Evolutionary conservation across 2,888 invertebrate genomes (phyloP).

Genomic region (Germaria angustata): DNA sequence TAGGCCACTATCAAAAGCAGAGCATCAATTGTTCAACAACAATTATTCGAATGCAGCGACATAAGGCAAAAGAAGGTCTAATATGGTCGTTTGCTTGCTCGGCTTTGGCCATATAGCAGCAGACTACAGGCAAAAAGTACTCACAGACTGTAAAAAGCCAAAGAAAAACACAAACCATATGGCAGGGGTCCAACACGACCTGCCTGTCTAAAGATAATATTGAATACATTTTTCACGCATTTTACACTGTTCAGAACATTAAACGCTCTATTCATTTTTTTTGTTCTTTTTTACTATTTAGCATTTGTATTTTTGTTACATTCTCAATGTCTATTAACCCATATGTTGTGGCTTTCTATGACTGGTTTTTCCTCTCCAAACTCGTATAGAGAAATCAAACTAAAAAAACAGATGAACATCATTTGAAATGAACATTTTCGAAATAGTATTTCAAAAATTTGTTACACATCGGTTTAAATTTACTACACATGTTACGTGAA

Average conservation of each 20-base stretch:
- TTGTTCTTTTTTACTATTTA: conserved; percentile 35
- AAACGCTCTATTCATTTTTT: conserved; percentile 24
- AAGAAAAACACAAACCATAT: conserved; percentile 66
- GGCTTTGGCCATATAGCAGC: conserved; percentile 32
- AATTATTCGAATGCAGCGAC: conserved; percentile 49
- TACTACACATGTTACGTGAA: conserved; percentile 60
- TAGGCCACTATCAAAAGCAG: conserved; percentile 63
- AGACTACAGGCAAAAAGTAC: conserved; percentile 13
- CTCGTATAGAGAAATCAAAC: conserved; percentile 19
- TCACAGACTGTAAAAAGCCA: conserved; percentile 31
- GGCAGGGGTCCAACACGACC: conserved; percentile 68
- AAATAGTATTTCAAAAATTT: conserved; percentile 62
- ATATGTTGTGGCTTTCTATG: conserved; percentile 71
- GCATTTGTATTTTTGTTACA: conserved; percentile 42
- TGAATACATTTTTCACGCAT: conserved; percentile 67
- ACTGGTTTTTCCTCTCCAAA: conserved; percentile 13
- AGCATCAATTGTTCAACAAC: conserved; percentile 61
- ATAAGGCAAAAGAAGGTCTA: conserved; percentile 49
- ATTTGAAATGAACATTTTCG: conserved; percentile 48
- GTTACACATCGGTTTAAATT: conserved; percentile 66
- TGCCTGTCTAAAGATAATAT: conserved; percentile 66
- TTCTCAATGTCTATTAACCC: conserved; percentile 64
- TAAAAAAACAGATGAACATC: conserved; percentile 48
- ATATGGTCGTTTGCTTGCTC: not conserved
- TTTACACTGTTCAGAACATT: conserved; percentile 52